Evolutionary conservation across 2,797 vertebrate species (phyloP), one percentile per base, ranked within the genome.

Genomic region (Chelonia mydas): DNA sequence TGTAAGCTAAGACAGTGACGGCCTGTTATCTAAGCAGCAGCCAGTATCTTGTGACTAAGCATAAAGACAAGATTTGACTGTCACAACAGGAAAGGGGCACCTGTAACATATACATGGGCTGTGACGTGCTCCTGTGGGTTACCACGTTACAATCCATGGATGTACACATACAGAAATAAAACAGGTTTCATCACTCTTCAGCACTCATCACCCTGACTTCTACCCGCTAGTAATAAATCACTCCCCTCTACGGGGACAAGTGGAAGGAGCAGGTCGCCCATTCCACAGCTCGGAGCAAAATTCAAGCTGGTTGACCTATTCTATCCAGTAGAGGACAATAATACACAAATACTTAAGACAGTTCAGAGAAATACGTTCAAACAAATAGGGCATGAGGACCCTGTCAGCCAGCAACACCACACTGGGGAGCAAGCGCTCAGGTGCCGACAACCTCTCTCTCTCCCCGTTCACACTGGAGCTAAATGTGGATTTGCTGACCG

Each of bases 381-480:
- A 37, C 7, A 21, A 54, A 47, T 5, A 10, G 55, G 53, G n/a
- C 12, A 2, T 47, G 72, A 47, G 11, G 23, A 33, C 31, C 17
- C 37, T 72, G 15, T 51, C 16, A 27, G 88, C 4, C 54, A 21
- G 45, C 61, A 25, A 33, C 11, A 12, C 9, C 3, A 0, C 0
- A 0, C 82, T 33, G 57, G 45, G 3, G 61, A 83, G n/a, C 7
- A 25, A 31, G 7, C 31, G 76, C 41, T 50, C 13, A 8, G n/a
- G 51, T 5, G 17, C n/a, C 89, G 84, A 79, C 49, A 90, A 80
- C 84, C 55, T 76, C 72, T 23, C 41, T 76, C 23, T 78, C 61
- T 84, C 61, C 15, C 23, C 1, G 1, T 27, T 55, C 80, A 16
- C 53, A 1, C 0, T 90, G 55, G 25, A 27, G 61, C 65, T 41